phyloP scores from a whole-genome alignment of 2,888 invertebrate genomes.

The Podabrus alpinus region DNA sequence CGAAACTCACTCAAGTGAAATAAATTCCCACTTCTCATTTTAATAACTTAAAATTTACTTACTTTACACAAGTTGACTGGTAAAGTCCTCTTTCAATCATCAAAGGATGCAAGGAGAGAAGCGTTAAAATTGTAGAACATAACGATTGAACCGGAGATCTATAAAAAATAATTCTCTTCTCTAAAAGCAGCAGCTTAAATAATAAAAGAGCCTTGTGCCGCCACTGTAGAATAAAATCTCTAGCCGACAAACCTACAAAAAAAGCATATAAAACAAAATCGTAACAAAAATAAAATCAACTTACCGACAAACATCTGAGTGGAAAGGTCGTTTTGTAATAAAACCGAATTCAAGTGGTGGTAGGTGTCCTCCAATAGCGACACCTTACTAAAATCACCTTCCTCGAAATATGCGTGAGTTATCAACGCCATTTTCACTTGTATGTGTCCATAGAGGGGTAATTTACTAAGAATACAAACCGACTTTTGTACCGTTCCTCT shows the following conservation, averaged over 20 bases:
- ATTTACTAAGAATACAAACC: conserved; percentile 89
- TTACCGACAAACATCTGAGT: conserved; percentile 72
- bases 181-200: conserved; percentile 89
- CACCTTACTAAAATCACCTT: conserved; percentile 89
- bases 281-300: conserved; percentile 31
- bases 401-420: conserved; percentile 95
- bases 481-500: conserved; percentile 97
- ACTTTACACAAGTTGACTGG: conserved; percentile 82
- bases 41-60: conserved; percentile 40
- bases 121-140: conserved; percentile 83
- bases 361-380: conserved; percentile 89
- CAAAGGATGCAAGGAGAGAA: conserved; percentile 88
- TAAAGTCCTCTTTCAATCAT: conserved; percentile 84
- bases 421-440: conserved; percentile 95
- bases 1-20: not conserved
- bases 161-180: conserved; percentile 88
- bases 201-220: conserved; percentile 89
- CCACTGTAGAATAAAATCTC: conserved; percentile 82
- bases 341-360: conserved; percentile 86
- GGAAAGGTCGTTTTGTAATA: conserved; percentile 63
- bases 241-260: conserved; percentile 76
- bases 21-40: not conserved
- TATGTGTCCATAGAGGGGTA: conserved; percentile 92
- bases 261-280: conserved; percentile 8
- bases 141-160: conserved; percentile 90